Evolutionary conservation across 2,888 invertebrate species (phyloP).

Genomic region (Spilarctia lutea): DNA sequence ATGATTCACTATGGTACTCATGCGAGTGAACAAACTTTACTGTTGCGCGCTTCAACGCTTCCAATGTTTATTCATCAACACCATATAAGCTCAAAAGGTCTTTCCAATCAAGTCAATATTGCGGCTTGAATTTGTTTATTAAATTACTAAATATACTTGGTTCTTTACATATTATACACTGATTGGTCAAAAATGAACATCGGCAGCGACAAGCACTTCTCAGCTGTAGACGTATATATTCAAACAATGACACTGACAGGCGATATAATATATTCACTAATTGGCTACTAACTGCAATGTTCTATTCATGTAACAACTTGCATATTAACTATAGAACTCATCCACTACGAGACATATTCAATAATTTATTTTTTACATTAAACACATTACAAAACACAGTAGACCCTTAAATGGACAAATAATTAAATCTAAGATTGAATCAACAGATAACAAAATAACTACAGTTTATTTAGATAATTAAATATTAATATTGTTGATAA

Average conservation of each 20-base stretch:
- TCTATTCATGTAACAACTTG: conserved; percentile 39
- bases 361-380: conserved; percentile 72
- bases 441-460: conserved; percentile 50
- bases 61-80: conserved; percentile 55
- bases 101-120: conserved; percentile 60
- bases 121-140: conserved; percentile 68
- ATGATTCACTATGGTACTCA: conserved; percentile 60
- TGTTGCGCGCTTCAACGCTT: conserved; percentile 39
- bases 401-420: conserved; percentile 73
- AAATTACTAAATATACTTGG: conserved; percentile 69
- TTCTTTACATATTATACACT: conserved; percentile 72
- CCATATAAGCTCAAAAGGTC: conserved; percentile 65
- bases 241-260: conserved; percentile 24
- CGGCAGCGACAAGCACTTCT: conserved; percentile 34
- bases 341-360: conserved; percentile 68
- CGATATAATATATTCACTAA: conserved; percentile 19
- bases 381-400: conserved; percentile 76
- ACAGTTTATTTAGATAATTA: conserved; percentile 19
- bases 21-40: conserved; percentile 49
- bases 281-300: conserved; percentile 31
- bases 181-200: conserved; percentile 66
- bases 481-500: conserved; percentile 4
- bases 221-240: conserved; percentile 25
- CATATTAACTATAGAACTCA: conserved; percentile 64
- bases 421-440: conserved; percentile 56